Conservation (phyloP, 1,140 invertebrate genomes). For the Diabrotica virgifera region DNA sequence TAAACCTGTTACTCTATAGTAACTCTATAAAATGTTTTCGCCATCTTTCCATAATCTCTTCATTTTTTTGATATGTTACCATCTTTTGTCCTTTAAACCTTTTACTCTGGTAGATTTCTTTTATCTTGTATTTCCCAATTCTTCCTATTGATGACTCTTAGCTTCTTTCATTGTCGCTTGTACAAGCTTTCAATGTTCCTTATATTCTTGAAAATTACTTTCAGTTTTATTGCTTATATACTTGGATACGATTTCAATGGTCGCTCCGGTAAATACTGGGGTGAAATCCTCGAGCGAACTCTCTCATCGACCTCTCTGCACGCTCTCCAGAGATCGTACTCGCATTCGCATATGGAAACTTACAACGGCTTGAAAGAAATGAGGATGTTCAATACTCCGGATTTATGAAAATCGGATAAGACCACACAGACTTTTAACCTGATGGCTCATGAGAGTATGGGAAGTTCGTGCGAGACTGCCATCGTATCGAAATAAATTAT, state of each 20-base stretch:
- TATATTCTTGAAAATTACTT: no score
- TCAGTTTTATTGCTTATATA: no score
- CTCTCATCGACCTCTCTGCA: constrained; percentile 66
- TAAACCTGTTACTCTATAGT: no score
- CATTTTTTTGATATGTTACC: no score
- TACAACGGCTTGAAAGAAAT: constrained; percentile 43
- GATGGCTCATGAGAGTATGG: constrained; percentile 37
- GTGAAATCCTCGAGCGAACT: constrained; percentile 69
- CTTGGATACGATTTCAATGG: constrained; percentile 69
- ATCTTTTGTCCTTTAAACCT: no score
- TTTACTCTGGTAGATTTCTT: no score
- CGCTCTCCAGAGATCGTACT: constrained; percentile 53
- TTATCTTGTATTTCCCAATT: no score
- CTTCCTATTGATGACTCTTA: no score
- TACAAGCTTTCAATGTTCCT: no score
- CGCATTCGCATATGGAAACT: constrained; percentile 34
- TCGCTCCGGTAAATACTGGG: constrained; percentile 73
- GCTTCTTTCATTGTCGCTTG: no score
- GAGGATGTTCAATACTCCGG: constrained; percentile 40
- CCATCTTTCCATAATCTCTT: no score
- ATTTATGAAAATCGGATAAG: constrained; percentile 48
- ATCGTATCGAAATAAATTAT: constrained; percentile 35
- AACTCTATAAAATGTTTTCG: no score
- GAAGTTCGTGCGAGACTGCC: constrained; percentile 43
- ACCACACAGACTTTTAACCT: constrained; percentile 46